Base-by-base conservation (phyloP, 2,888 invertebrate species). In the Sinopyrophorus schimmeli region DNA sequence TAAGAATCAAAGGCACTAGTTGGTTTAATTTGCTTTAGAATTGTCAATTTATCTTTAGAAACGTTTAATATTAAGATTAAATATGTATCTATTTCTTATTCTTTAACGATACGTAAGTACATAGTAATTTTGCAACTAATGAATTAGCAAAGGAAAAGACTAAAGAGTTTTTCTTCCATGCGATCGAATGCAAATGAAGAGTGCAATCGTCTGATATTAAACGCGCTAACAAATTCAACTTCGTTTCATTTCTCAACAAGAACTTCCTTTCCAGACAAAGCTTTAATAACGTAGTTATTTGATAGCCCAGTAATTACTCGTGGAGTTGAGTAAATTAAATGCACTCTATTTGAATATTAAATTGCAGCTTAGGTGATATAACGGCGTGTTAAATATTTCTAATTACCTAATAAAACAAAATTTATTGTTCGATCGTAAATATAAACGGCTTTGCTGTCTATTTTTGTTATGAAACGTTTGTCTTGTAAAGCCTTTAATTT, bases 201-300 rank as follows among this genome's bases (percentile, higher is more conserved):
- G 55, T 54, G 57, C 53, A 58, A 51, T 58, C 55, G 55, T 54
- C 47, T 20, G 50, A 54, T 54, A 58, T 54, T 54, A 57, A 58
- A 42, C 35, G 39, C 38, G 43, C 44, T 47, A 46, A 51, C 51
- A 51, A 28, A 43, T 39, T 30, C 41, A 39, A 27, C 42, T 44
- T 34, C 44, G 42, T 23, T 49, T 49, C 48, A 53, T 53, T 53
- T 38, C 38, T 49, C 37, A 31, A 18, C 14, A 30, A 39, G 24
- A 12, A 21, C 24, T 49, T 49, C 43, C 35, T 48, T 48, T 48
- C 35, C 15, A 30, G 43, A 26, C 16, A 30, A 15, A 32, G 26
- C 26, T 15, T 35, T 50, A 51, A 47, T 30, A 17, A 47, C 40
- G 46, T 9, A 28, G 40, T 31, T 28, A 46, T 39, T 51, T 47